Base-by-base conservation (phyloP, 2,888 invertebrate genomes). In the Ptycholaimellus sp. region DNA sequence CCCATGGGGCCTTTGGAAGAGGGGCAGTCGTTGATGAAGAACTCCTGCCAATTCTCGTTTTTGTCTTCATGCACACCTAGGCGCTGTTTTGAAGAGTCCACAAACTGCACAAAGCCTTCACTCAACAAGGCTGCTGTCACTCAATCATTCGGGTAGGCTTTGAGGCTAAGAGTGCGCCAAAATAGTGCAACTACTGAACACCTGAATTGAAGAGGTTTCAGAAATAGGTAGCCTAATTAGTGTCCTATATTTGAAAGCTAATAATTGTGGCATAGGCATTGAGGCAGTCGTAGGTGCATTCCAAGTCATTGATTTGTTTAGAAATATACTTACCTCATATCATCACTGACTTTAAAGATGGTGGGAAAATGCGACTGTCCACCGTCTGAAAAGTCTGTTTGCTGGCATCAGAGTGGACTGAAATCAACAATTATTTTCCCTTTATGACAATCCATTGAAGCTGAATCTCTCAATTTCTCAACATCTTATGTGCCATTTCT, bases 311-410 rank as follows among this genome's bases (percentile, higher is more conserved):
- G 18, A 9, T 33, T 3, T 20, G n/a, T 21, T 30, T 16, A 39
- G 40, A 14, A 45, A 33, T 25, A 14, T n/a, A 36, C 17, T 4
- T 13, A 13, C 48, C 49, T 38, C 36, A 96, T 62, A 59, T 96
- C 93, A 60, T 96, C 96, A 2, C 96, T 93, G 51, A 85, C 75
- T 59, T 96, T 96, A 59, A 93, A 93, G 42, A 96, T 90, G 0
- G 87, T 79, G 14, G 80, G 76, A 60, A 90, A 96, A 53, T 77
- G 18, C 53, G 48, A 25, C 70, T 69, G 28, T 74, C 74, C 40
- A 74, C 72, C 0, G 73, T 72, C 13, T 21, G 39, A 59, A 93
- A 90, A 1, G 82, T 77, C 33, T 93, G 64, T 56, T 73, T 72
- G 81, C 79, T 2, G 96, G 96, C 82, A 85, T 90, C 38, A 87